Evolutionary conservation across 2,888 invertebrate species (phyloP).

Genomic region (Homarus gammarus): DNA sequence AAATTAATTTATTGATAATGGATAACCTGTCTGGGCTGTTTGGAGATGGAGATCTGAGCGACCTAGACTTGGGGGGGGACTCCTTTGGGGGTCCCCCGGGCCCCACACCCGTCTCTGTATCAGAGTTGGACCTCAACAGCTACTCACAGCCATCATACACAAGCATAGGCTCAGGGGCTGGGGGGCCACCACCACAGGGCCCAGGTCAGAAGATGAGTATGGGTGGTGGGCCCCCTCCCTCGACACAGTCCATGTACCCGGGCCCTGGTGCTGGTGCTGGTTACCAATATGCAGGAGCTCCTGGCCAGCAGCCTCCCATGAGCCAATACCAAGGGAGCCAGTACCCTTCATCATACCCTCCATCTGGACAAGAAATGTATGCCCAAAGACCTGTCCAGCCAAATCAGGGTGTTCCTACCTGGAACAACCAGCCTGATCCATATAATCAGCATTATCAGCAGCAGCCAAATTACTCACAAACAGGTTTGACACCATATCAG

Average conservation of each 20-base stretch:
- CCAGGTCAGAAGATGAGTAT: conserved; percentile 55
- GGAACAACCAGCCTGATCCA: conserved; percentile 60
- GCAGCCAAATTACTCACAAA: conserved; percentile 60
- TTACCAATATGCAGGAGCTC: conserved; percentile 58
- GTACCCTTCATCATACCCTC: conserved; percentile 54
- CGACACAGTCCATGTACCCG: conserved; percentile 47
- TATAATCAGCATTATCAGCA: conserved; percentile 62
- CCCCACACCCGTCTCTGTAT: conserved; percentile 66
- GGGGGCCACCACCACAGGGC: conserved; percentile 48
- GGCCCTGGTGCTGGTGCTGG: conserved; percentile 53
- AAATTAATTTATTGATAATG: conserved; percentile 65
- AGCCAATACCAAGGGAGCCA: conserved; percentile 65
- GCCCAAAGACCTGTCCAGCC: conserved; percentile 55
- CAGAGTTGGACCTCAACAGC: conserved; percentile 64
- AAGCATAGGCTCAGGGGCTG: conserved; percentile 48
- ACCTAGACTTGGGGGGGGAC: conserved; percentile 73
- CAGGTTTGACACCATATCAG: conserved; percentile 61
- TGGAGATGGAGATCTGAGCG: conserved; percentile 74
- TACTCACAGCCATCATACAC: conserved; percentile 71
- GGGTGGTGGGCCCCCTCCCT: conserved; percentile 56
- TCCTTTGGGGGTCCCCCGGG: conserved; percentile 72
- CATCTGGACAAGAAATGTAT: conserved; percentile 63
- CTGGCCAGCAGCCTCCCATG: conserved; percentile 64
- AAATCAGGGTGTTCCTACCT: conserved; percentile 28
- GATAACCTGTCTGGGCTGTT: conserved; percentile 76